Conservation (phyloP, 1,140 invertebrate genomes). For the Semibalanus balanoides region DNA sequence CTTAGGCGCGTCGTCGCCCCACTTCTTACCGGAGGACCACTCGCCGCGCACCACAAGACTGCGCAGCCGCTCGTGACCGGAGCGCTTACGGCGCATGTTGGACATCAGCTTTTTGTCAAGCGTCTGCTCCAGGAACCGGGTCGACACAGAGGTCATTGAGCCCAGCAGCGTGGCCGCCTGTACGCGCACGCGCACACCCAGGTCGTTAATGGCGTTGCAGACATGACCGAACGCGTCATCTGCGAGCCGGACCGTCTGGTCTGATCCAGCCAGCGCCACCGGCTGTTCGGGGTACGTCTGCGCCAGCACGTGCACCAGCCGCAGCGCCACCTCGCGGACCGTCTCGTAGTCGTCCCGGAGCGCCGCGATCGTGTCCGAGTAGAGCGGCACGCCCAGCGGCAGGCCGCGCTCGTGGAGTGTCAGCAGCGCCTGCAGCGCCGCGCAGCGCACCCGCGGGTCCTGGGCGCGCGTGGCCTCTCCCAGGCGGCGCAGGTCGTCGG, state of each 20-base stretch:
- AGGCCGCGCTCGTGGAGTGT: background rate
- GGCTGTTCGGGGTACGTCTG: slow-evolving; percentile 76
- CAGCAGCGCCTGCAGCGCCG: background rate
- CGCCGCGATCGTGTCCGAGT: slow-evolving; percentile 62
- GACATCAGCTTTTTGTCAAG: slow-evolving; percentile 98
- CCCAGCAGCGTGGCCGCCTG: slow-evolving; percentile 67
- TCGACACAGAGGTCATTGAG: slow-evolving; percentile 69
- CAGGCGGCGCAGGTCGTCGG: background rate
- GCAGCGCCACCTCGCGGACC: slow-evolving; percentile 68
- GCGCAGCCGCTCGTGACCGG: slow-evolving; percentile 68
- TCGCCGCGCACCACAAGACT: slow-evolving; percentile 66
- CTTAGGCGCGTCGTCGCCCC: slow-evolving; percentile 74
- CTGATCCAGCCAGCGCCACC: slow-evolving; percentile 22
- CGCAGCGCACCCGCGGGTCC: slow-evolving; percentile 3
- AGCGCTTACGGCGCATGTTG: slow-evolving; percentile 58
- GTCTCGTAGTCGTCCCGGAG: slow-evolving; percentile 89
- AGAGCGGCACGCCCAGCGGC: slow-evolving; percentile 35
- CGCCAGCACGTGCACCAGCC: slow-evolving; percentile 53
- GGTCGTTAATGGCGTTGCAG: slow-evolving; percentile 45
- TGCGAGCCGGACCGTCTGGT: slow-evolving; percentile 50
- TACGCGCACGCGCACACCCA: slow-evolving; percentile 56
- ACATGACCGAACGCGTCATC: slow-evolving; percentile 96
- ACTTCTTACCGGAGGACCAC: slow-evolving; percentile 80
- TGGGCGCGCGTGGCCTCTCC: background rate
- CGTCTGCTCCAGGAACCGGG: slow-evolving; percentile 84